Evolutionary conservation across 2,797 vertebrate genomes (phyloP).

Genomic region (Acestrorhynchus altus): DNA sequence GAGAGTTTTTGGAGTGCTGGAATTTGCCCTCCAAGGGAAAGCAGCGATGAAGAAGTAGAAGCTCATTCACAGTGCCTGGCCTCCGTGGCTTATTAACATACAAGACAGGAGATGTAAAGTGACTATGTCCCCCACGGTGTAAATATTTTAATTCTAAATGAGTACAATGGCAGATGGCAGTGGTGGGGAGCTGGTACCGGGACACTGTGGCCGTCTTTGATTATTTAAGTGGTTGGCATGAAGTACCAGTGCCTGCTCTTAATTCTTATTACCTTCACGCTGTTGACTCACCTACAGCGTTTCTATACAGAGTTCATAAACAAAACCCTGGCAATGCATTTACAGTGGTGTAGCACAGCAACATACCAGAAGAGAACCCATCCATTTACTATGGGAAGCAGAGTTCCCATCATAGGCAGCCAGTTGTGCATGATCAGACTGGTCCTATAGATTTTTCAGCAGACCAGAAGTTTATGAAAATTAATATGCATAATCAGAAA

Average conservation of each 20-base stretch:
- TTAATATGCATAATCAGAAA: too few relatives aligned
- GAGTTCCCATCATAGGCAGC: not conserved
- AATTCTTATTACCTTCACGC: slow-evolving; percentile 41
- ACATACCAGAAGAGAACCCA: not conserved
- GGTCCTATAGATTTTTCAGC: not conserved
- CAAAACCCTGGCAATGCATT: not conserved
- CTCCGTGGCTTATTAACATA: slow-evolving; percentile 50
- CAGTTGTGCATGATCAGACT: too few relatives aligned
- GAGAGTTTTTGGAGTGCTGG: slow-evolving; percentile 17
- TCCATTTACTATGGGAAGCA: not conserved
- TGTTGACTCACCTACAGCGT: slow-evolving; percentile 1
- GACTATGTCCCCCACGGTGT: slow-evolving; percentile 53
- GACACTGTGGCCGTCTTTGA: slow-evolving; percentile 39
- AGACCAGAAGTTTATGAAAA: not conserved
- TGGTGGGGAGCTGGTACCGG: slow-evolving; percentile 11
- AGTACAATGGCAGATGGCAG: slow-evolving; percentile 45
- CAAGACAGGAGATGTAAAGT: slow-evolving; percentile 55
- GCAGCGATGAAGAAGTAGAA: slow-evolving; percentile 37
- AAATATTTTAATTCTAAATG: slow-evolving; percentile 65
- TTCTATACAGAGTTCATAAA: not conserved
- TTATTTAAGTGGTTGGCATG: slow-evolving; percentile 48
- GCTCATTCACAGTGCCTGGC: not conserved
- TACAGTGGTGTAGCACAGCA: not conserved
- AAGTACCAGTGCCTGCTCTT: slow-evolving; percentile 25
- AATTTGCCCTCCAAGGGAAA: slow-evolving; percentile 42